These are phyloP conservation scores for Aporrectodea caliginosa DNA, from an alignment of 1,140 invertebrate species.

Conservation along the genomic window DNA sequence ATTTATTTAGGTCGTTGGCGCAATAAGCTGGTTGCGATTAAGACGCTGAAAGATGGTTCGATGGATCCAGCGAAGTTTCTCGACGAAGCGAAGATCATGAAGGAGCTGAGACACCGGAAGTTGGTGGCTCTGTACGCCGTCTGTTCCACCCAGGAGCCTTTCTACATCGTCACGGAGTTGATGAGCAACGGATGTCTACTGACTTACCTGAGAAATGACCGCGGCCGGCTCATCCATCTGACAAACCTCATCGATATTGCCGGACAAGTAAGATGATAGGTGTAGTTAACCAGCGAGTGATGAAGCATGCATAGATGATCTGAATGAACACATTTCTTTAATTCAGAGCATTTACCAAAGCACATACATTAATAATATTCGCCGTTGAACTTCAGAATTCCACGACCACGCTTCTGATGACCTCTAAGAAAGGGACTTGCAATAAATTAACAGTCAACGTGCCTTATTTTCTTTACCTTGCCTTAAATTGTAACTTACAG, in stretches of 20 bases:
- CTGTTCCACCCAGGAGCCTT: constrained; percentile 96
- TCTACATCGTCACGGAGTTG: constrained; percentile 98
- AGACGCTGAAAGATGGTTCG: constrained; percentile 80
- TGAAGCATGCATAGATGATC: not conserved
- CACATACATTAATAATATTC: not conserved
- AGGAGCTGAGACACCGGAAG: constrained; percentile 86
- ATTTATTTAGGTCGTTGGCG: constrained; percentile 69
- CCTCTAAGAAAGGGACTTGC: not conserved
- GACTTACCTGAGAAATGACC: constrained; percentile 66
- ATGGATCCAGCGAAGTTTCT: constrained; percentile 98
- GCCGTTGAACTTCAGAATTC: not conserved
- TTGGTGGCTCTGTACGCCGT: constrained; percentile 96
- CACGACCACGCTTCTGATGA: not conserved
- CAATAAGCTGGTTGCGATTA: constrained; percentile 88
- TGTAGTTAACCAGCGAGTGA: not conserved
- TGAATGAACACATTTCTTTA: no score
- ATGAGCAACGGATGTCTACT: constrained; percentile 95
- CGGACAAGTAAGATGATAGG: constrained; percentile 79
- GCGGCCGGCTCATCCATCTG: constrained; percentile 64
- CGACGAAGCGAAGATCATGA: constrained; percentile 98
- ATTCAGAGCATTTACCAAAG: no score
- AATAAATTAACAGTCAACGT: not conserved
- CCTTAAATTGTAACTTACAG: not conserved
- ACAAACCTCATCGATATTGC: constrained; percentile 91
- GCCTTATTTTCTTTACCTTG: not conserved